Conservation (phyloP, 2,888 invertebrate genomes). For the Drosophila ochracea region DNA sequence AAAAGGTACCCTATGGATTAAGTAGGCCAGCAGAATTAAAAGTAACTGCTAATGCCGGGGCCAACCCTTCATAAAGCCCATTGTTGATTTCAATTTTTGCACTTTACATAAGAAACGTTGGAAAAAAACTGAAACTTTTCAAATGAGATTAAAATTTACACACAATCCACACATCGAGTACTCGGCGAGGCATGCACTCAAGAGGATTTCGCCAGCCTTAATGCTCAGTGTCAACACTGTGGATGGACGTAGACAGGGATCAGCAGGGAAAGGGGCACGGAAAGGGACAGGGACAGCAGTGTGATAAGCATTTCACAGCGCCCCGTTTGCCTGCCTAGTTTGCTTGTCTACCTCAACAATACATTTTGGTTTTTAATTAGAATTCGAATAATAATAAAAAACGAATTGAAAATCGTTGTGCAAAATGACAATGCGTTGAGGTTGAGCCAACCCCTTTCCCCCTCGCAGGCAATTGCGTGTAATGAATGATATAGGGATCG, state of each 20-base stretch:
- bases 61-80: constrained; percentile 49
- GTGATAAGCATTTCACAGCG: constrained; percentile 74
- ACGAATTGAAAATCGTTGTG: constrained; percentile 52
- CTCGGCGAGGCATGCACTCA: constrained; percentile 72
- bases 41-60: constrained; percentile 2
- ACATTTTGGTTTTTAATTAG: constrained; percentile 75
- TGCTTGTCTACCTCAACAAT: constrained; percentile 67
- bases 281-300: constrained; percentile 42
- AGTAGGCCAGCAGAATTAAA: constrained; percentile 5
- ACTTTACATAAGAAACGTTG: constrained; percentile 53
- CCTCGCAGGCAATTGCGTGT: constrained; percentile 69
- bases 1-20: constrained; percentile 4
- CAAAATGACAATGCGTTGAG: constrained; percentile 50
- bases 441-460: constrained; percentile 50
- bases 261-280: not conserved
- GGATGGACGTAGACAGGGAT: constrained; percentile 31
- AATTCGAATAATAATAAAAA: constrained; percentile 58
- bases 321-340: constrained; percentile 32
- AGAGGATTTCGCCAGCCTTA: constrained; percentile 78
- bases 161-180: constrained; percentile 41
- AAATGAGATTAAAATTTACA: constrained; percentile 77
- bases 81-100: constrained; percentile 73
- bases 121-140: constrained; percentile 57
- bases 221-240: constrained; percentile 78
- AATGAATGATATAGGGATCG: constrained; percentile 74